Evolutionary conservation across 2,888 invertebrate genomes (phyloP), one percentile per base, ranked within the genome.

Genomic region (Drosophila helvetica): DNA sequence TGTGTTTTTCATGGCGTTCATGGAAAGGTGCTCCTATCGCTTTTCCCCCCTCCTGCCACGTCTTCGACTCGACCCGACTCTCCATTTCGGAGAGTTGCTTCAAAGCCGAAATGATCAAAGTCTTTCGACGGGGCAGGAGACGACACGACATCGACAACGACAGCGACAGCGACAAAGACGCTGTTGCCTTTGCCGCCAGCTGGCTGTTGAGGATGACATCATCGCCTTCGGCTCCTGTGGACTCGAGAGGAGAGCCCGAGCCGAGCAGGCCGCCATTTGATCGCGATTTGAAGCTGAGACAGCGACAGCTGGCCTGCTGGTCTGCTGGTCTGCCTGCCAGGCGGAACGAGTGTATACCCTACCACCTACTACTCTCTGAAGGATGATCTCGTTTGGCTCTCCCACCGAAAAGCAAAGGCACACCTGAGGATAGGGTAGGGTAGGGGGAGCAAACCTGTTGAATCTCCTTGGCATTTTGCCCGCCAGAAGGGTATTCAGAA

Each of bases 1-100:
- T 75, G 69, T 45, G 71, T 68, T 47, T 56, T 38, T 15, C 15
- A 38, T 38, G 38, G 62, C 67, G 67, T 78, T 52, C 55, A 50
- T 62, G 68, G 74, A 79, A 79, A 76, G 82, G 78, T 82, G 83
- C 77, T 85, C 80, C 77, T 74, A 74, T 74, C 70, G 73, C 71
- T 65, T 58, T 67, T 74, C 45, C 43, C 55, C 42, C 51, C 67
- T 25, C 42, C 17, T 65, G 42, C 53, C 27, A 56, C 42, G 58
- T 25, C 45, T 30, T 30, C 12, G 3, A 30, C 30, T 30, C 30
- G 30, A 30, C 30, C 10, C 30, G 10, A 10, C 10, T 59, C 30
- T n/a, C 19, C 54, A 65, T 51, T 38, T 60, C 22, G 22, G 12
- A 46, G 51, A 62, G 55, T 22, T 17, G n/a, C 65, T 38, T 66